A percentile compares a stretch with the other conserved stretches of the same genome.
phyloP scores from a whole-genome alignment of 64 coral and sea anemone genomes.

The Porites australiensis region DNA sequence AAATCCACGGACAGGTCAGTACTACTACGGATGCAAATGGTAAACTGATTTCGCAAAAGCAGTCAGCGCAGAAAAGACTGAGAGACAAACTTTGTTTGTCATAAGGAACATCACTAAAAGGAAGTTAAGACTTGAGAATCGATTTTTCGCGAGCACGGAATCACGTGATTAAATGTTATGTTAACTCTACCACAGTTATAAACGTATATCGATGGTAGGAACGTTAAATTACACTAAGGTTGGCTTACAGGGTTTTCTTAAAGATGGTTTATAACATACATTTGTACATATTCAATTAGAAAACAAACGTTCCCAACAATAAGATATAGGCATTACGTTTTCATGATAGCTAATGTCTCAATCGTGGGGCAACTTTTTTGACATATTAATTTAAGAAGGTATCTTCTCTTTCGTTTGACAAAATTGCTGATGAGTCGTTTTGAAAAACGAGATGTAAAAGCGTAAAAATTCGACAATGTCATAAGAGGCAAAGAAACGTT shows the following conservation, averaged over 20 bases:
- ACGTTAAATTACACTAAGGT: neutral
- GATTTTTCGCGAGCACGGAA: too few relatives aligned
- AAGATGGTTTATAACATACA: neutral
- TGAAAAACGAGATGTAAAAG: too few relatives aligned
- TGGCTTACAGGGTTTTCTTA: neutral
- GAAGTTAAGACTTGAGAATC: too few relatives aligned
- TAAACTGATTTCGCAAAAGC: neutral
- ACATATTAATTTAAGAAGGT: too few relatives aligned
- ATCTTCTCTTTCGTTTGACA: too few relatives aligned
- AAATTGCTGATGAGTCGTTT: too few relatives aligned
- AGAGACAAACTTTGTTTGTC: neutral
- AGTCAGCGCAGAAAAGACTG: neutral
- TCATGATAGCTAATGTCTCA: too few relatives aligned
- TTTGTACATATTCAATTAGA: conserved; percentile 20
- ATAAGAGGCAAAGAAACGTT: too few relatives aligned
- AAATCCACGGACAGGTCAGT: neutral
- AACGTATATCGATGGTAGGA: neutral
- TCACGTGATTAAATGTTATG: neutral
- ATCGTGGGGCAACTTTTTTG: too few relatives aligned
- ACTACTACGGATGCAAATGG: conserved; percentile 13
- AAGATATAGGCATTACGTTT: neutral
- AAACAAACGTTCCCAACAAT: neutral
- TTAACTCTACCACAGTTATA: neutral
- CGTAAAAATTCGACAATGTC: too few relatives aligned
- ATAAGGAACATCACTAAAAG: neutral